Conservation (phyloP, 2,113 vertebrate species). For the Nycticorax nycticorax region DNA sequence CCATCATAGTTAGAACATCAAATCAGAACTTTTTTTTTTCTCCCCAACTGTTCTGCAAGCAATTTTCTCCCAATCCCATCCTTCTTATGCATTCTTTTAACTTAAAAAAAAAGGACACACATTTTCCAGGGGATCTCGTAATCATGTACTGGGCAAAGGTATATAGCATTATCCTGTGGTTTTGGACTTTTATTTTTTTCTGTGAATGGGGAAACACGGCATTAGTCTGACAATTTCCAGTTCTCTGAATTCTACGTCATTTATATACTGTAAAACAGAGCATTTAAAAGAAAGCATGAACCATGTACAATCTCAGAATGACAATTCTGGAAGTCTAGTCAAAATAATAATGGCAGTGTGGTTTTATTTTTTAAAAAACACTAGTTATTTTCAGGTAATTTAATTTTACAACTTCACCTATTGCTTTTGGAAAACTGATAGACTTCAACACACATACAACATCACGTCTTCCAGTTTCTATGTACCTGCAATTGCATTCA, state of each 20-base stretch:
- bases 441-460: not conserved
- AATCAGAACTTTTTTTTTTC: not conserved
- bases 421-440: not conserved
- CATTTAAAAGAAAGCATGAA: not conserved
- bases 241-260: not conserved
- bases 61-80: not conserved
- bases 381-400: not conserved
- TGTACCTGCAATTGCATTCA: not conserved
- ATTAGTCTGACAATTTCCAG: not conserved
- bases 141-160: not conserved
- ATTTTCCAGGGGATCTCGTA: not conserved
- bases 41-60: not conserved
- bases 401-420: not conserved
- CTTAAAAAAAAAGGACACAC: not conserved
- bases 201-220: fast-evolving
- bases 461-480: not conserved
- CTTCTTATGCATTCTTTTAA: not conserved
- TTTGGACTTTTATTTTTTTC: not conserved
- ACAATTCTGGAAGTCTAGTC: not conserved
- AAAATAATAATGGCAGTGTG: not conserved
- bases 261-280: not conserved
- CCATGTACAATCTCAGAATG: not conserved
- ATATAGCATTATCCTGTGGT: not conserved
- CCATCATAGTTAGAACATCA: not conserved
- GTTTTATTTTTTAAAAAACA: not conserved